Conservation (phyloP, 2,113 vertebrate species). For the Pteronura brasiliensis region DNA sequence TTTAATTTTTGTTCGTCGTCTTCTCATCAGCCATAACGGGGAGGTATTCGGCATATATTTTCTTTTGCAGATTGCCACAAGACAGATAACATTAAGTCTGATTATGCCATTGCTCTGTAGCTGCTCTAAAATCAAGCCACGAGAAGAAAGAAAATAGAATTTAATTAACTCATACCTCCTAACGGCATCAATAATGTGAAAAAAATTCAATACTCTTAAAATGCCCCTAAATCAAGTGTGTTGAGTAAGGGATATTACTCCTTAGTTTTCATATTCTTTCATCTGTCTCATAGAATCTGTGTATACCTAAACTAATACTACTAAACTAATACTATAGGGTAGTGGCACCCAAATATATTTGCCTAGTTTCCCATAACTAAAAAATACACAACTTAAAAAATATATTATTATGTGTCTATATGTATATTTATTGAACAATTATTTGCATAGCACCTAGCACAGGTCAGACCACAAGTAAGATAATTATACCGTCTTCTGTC, state of each 20-base stretch:
- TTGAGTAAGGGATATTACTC: background rate
- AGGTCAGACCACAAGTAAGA: background rate
- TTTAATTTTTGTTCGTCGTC: conserved; percentile 76
- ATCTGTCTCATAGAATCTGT: background rate
- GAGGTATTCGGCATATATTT: conserved; percentile 57
- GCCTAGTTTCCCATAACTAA: background rate
- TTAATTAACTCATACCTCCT: conserved; percentile 73
- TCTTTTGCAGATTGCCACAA: conserved; percentile 62
- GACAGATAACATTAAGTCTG: conserved; percentile 67
- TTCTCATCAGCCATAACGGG: conserved; percentile 65
- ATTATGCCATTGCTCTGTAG: conserved; percentile 37
- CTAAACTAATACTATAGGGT: background rate
- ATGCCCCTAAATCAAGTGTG: conserved; percentile 33
- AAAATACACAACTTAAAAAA: background rate
- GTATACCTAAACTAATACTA: background rate
- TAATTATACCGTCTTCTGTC: background rate
- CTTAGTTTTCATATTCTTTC: background rate
- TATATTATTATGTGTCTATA: background rate
- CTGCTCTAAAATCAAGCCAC: conserved; percentile 53
- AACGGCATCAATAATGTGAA: conserved; percentile 45
- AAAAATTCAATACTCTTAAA: conserved; percentile 31
- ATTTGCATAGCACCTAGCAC: background rate
- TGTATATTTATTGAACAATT: background rate
- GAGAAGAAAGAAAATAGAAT: conserved; percentile 55
- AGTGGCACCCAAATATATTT: background rate